Evolutionary conservation across 2,113 vertebrate genomes (phyloP).

Genomic region (Smithornis capensis): DNA sequence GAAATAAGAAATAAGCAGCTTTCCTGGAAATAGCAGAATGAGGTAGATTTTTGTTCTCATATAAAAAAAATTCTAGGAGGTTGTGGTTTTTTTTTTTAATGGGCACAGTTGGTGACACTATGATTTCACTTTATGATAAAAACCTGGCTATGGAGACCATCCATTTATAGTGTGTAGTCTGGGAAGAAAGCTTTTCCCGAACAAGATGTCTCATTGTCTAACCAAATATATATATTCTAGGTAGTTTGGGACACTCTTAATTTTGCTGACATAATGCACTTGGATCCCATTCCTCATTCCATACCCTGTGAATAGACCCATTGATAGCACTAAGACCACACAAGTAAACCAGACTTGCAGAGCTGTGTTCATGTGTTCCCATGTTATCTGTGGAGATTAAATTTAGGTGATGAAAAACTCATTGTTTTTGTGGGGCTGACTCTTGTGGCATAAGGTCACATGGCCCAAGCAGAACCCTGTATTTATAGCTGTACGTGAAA

Average conservation of each 20-base stretch:
- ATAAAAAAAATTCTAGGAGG: neutral
- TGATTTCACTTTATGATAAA: slow-evolving; percentile 29
- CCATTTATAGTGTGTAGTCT: neutral
- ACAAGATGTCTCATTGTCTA: neutral
- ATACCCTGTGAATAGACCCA: slow-evolving; percentile 5
- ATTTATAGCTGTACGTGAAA: neutral
- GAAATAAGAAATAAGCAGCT: slow-evolving; percentile 52
- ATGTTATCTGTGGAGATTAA: slow-evolving; percentile 6
- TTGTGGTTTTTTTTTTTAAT: neutral
- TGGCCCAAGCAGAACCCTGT: neutral
- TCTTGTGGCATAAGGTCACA: neutral
- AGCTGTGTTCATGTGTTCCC: neutral
- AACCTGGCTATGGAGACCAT: neutral
- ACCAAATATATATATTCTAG: neutral
- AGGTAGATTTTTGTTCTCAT: slow-evolving; percentile 42
- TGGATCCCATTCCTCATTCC: slow-evolving; percentile 42
- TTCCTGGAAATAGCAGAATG: slow-evolving; percentile 37
- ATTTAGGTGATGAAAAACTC: slow-evolving; percentile 20
- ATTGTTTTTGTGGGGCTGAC: neutral
- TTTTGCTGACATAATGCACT: slow-evolving; percentile 34
- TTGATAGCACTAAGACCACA: slow-evolving; percentile 42
- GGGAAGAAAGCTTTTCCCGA: neutral
- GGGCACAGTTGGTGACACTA: neutral
- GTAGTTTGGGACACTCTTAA: neutral
- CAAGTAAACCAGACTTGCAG: neutral